Evolutionary conservation across 2,113 vertebrate species (phyloP).

Genomic region (Tyrannus savana): DNA sequence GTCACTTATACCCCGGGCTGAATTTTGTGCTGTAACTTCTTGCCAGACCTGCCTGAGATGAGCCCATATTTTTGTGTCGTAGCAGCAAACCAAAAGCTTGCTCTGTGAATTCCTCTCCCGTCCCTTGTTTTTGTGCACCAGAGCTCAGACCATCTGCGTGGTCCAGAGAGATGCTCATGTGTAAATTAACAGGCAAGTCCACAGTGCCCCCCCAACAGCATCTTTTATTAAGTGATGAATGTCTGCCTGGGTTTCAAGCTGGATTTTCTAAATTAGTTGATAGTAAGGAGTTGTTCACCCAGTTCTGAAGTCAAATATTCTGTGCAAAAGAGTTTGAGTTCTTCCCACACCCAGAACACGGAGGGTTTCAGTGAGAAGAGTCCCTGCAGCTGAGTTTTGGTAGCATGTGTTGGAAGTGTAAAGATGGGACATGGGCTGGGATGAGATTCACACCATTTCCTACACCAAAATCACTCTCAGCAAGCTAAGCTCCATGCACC

Average conservation of each 20-base stretch:
- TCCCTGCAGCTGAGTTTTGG: not conserved
- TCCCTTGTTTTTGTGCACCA: not conserved
- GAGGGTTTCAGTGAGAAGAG: not conserved
- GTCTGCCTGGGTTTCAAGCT: not conserved
- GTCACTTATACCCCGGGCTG: not conserved
- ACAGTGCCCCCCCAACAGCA: not conserved
- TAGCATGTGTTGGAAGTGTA: accelerated
- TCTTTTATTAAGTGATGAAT: not conserved
- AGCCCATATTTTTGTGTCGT: accelerated
- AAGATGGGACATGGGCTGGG: not conserved
- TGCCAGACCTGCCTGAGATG: not conserved
- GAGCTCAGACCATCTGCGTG: not conserved
- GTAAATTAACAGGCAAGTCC: not conserved
- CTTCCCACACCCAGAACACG: accelerated
- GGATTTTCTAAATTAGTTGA: not conserved
- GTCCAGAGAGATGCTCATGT: not conserved
- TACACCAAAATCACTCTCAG: not conserved
- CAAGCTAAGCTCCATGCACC: not conserved
- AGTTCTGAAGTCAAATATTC: not conserved
- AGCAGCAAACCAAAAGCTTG: not conserved
- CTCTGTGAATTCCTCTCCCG: not conserved
- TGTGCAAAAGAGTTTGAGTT: not conserved
- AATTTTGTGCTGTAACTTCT: not conserved
- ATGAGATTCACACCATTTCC: not conserved
- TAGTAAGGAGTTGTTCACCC: not conserved